Conservation (phyloP, 1,140 invertebrate species). For the Muscidifurax raptorellus region DNA sequence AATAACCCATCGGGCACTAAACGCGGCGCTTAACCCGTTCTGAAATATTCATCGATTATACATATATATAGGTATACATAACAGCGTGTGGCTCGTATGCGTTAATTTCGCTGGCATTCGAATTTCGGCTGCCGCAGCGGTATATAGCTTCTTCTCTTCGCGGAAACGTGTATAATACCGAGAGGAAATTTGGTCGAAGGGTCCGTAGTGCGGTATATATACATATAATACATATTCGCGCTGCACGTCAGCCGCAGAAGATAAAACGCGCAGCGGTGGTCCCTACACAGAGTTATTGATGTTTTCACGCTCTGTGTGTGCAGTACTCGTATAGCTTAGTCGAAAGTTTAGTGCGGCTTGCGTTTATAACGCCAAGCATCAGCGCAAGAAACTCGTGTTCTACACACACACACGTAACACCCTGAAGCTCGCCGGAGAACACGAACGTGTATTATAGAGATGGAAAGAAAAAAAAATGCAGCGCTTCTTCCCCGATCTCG, state of each 20-base stretch:
- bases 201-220: background rate
- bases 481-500: background rate
- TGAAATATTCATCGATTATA: conserved; percentile 30
- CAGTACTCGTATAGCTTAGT: background rate
- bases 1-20: background rate
- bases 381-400: background rate
- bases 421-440: background rate
- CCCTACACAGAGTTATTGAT: conserved; percentile 37
- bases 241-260: conserved; percentile 29
- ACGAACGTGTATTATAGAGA: background rate
- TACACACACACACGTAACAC: background rate
- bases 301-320: conserved; percentile 27
- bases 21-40: background rate
- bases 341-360: background rate
- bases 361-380: background rate
- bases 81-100: background rate
- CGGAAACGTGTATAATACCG: background rate
- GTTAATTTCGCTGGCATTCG: conserved; percentile 30
- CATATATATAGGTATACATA: background rate
- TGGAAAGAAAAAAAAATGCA: background rate
- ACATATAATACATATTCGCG: too few species aligned
- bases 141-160: background rate
- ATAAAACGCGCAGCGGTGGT: conserved; percentile 26
- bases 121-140: conserved; percentile 6
- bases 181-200: background rate